Percentiles rank a stretch among this genome's conserved stretches.
These are phyloP conservation scores for Rhizomys pruinosus DNA, from an alignment of 2,113 vertebrate genomes.

Conservation along the genomic window DNA sequence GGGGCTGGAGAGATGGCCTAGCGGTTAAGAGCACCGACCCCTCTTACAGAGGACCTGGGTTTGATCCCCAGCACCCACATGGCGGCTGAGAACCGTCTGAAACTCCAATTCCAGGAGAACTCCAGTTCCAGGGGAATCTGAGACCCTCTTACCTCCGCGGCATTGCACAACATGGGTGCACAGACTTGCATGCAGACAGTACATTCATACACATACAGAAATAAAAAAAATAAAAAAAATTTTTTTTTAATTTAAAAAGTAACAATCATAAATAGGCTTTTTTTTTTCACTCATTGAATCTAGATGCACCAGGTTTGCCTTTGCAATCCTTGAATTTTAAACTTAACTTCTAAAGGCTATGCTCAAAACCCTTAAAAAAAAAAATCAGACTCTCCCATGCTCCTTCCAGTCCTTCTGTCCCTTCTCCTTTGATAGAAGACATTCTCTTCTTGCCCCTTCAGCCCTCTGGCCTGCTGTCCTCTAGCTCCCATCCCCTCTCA, in stretches of 20 bases:
- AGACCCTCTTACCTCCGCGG: too few species aligned
- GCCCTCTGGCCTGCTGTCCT: not conserved
- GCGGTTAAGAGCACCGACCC: too few species aligned
- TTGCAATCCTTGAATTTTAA: conserved; percentile 32
- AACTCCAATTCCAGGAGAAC: too few species aligned
- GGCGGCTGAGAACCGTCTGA: too few species aligned
- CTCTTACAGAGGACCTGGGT: too few species aligned
- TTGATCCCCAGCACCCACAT: too few species aligned
- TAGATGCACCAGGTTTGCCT: not conserved
- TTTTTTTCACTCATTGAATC: conserved; percentile 44
- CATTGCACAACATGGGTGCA: too few species aligned
- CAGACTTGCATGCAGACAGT: too few species aligned
- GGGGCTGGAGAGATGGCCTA: too few species aligned
- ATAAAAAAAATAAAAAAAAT: too few species aligned
- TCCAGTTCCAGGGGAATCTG: too few species aligned
- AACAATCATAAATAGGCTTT: not conserved
- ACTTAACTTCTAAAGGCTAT: conserved; percentile 22
- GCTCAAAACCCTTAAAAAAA: not conserved
- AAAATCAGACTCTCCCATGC: not conserved
- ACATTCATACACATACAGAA: too few species aligned
- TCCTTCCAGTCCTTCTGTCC: not conserved
- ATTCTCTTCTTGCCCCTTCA: not conserved
- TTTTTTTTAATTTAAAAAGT: conserved; percentile 17
- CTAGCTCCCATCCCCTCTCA: not conserved
- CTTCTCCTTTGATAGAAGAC: not conserved